Evolutionary conservation across 2,113 vertebrate species (phyloP), one percentile per base, ranked within the genome.

Genomic region (Alligator sinensis): DNA sequence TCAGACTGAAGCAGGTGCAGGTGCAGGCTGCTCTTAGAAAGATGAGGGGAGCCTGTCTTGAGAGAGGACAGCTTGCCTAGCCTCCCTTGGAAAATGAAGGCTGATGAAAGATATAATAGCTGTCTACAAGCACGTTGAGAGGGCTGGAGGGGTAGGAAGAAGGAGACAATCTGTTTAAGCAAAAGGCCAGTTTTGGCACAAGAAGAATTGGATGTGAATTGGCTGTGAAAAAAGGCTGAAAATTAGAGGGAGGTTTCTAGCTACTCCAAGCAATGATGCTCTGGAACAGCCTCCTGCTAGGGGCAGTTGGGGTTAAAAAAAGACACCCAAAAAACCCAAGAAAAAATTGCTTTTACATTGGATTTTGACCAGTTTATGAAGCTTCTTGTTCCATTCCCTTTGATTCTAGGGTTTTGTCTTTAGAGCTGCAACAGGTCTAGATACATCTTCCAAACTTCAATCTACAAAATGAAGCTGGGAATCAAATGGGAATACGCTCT

Each of bases 141-240:
- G 95, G 80, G 89, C 81, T 81, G 91, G 91, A 95, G 93, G 66
- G 94, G 86, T 11, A 2, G 84, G 88, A 95, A 92, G 86, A 90
- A 94, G 95, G 92, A 87, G 74, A 63, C 94, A 85, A 80, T 75
- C 7, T 77, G 28, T 47, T 47, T 47, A 38, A 94, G 60, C 81
- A 63, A 89, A 87, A 81, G 54, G 90, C 92, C 60, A 81, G 59
- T 2, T 21, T 77, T 96, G 95, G 94, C 93, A 83, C 3, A 11
- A 87, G 89, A 95, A 83, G 60, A 95, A 92, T 80, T 81, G 85
- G 84, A 59, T 95, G 93, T 97, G 96, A 95, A 97, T 94, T 92
- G 93, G 77, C 92, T 74, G 66, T 59, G 47, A 91, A 63, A 90
- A 95, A 94, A 96, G 92, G 76, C 94, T 96, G 95, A 93, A 96